These are phyloP conservation scores for Hassar affinis DNA, from an alignment of 2,113 vertebrate genomes.

Conservation along the genomic window DNA sequence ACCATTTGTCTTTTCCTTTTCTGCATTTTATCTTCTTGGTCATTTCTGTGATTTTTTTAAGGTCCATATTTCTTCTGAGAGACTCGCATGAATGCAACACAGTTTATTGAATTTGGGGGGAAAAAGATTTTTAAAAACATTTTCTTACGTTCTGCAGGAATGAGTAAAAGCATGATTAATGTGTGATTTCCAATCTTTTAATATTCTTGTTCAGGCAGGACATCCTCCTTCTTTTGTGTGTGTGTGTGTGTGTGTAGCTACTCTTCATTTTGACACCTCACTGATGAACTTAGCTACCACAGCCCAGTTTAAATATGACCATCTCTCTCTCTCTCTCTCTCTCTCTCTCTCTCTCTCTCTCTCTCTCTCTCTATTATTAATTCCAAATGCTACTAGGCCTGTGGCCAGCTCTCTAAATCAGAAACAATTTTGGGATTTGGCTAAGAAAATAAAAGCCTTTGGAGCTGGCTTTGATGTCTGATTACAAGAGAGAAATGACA, in stretches of 20 bases:
- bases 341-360: conserved; percentile 65
- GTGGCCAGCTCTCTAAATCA: conserved; percentile 76
- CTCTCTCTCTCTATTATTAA: conserved; percentile 66
- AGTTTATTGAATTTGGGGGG: neutral
- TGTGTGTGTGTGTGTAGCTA: conserved; percentile 16
- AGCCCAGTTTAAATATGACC: conserved; percentile 60
- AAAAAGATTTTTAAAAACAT: neutral
- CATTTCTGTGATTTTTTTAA: conserved; percentile 28
- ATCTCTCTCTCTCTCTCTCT: conserved; percentile 59
- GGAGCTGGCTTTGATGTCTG: conserved; percentile 70
- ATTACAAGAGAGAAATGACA: conserved; percentile 74
- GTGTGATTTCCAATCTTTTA: conserved; percentile 8
- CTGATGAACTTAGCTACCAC: conserved; percentile 60
- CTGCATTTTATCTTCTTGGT: conserved; percentile 24
- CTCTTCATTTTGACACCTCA: conserved; percentile 49
- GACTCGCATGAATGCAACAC: neutral
- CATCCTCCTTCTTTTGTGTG: conserved; percentile 14
- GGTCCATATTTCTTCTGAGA: conserved; percentile 6
- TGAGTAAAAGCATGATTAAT: neutral
- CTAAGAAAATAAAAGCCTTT: conserved; percentile 75
- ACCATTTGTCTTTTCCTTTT: conserved; percentile 25
- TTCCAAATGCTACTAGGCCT: conserved; percentile 69
- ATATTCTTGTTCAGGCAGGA: conserved; percentile 27
- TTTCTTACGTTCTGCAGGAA: neutral
- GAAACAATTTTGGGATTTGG: conserved; percentile 79